Evolutionary conservation across 2,888 invertebrate species (phyloP).

Genomic region (Leptinotarsa peninsularis): DNA sequence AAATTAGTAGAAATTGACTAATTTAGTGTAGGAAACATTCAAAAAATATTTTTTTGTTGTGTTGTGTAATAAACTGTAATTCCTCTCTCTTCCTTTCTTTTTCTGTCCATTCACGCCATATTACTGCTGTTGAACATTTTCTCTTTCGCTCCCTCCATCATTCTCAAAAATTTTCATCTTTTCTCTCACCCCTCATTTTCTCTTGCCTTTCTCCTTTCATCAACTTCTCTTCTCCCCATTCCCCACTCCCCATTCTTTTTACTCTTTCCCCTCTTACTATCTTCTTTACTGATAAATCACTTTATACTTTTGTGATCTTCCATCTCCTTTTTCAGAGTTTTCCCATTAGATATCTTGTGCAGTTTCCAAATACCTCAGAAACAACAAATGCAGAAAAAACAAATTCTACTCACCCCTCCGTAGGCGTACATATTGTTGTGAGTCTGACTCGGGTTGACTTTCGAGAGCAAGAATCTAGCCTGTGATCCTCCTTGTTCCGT

Average conservation of each 20-base stretch:
- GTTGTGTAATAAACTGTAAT: background rate
- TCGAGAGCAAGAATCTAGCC: slow-evolving; percentile 96
- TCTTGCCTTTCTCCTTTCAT: background rate
- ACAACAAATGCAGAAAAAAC: background rate
- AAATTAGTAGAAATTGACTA: too few species aligned
- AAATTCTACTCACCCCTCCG: slow-evolving; percentile 80
- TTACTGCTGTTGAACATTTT: background rate
- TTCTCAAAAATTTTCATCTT: background rate
- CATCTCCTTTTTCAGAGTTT: too few species aligned
- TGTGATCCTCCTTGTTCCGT: slow-evolving; percentile 99
- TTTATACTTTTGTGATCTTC: too few species aligned
- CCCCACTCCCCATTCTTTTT: background rate
- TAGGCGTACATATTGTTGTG: slow-evolving; percentile 99
- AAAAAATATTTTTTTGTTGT: too few species aligned
- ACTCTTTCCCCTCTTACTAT: background rate
- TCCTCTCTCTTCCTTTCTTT: background rate
- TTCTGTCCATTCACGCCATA: background rate
- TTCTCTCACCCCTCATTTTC: background rate
- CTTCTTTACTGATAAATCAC: too few species aligned
- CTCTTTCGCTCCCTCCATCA: background rate
- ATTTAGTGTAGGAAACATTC: too few species aligned
- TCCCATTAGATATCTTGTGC: too few species aligned
- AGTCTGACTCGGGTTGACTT: slow-evolving; percentile 99
- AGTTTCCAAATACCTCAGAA: too few species aligned
- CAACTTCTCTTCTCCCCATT: background rate